Conservation (phyloP, 2,113 vertebrate genomes). For the Microtus pennsylvanicus region DNA sequence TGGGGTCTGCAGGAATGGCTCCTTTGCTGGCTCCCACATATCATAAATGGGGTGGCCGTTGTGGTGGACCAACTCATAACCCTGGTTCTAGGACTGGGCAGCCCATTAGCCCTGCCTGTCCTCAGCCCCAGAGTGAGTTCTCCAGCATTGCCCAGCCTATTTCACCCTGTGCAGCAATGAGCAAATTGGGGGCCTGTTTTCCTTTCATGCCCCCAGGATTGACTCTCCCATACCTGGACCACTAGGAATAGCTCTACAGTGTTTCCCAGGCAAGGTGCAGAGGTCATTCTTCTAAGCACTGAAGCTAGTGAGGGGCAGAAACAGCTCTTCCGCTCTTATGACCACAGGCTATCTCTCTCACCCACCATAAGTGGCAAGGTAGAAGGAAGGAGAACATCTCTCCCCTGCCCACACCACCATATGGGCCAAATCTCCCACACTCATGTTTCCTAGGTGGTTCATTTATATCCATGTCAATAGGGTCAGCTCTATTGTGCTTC, state of each 20-base stretch:
- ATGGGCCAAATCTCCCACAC: neutral
- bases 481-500: neutral
- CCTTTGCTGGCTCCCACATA: too few relatives aligned
- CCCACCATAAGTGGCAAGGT: neutral
- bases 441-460: neutral
- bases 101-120: too few relatives aligned
- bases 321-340: neutral
- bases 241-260: neutral
- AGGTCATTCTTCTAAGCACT: neutral
- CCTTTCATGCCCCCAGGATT: neutral
- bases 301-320: neutral
- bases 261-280: neutral
- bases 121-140: too few relatives aligned
- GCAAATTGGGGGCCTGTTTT: neutral
- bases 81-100: too few relatives aligned
- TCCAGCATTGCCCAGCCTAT: too few relatives aligned
- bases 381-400: neutral
- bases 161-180: neutral
- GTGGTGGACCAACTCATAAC: too few relatives aligned
- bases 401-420: neutral
- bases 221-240: neutral
- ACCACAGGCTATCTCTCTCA: neutral
- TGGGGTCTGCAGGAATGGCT: neutral
- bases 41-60: too few relatives aligned
- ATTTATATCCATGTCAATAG: neutral